Conservation (phyloP, 2,113 vertebrate species). For the Melanotaenia duboulayi region DNA sequence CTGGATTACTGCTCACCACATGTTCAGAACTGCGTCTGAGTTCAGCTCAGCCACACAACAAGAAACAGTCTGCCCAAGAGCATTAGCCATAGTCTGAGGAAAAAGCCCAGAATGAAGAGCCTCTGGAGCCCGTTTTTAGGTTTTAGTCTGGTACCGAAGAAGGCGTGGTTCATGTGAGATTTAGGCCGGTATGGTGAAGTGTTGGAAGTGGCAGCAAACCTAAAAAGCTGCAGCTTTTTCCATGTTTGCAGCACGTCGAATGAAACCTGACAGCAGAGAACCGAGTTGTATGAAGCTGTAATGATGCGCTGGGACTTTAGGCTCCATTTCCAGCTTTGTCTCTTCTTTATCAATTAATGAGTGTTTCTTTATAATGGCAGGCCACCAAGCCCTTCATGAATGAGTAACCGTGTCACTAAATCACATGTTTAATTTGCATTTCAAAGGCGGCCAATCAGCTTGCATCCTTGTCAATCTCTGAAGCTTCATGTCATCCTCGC, state of each 20-base stretch:
- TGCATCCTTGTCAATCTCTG: constrained; percentile 63
- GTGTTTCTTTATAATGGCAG: constrained; percentile 64
- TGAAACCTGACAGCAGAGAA: constrained; percentile 1
- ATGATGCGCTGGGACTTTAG: constrained; percentile 7
- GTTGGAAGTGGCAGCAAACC: too few relatives aligned
- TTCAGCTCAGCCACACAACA: too few relatives aligned
- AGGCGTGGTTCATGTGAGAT: too few relatives aligned
- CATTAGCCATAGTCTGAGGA: too few relatives aligned
- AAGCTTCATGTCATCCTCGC: constrained; percentile 51
- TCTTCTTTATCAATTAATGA: constrained; percentile 57
- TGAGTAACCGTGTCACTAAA: constrained; percentile 63
- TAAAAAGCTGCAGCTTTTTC: too few relatives aligned
- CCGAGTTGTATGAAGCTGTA: not conserved
- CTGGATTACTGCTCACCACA: too few relatives aligned
- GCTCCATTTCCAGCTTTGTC: constrained; percentile 28
- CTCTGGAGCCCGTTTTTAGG: too few relatives aligned
- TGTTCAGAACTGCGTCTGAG: too few relatives aligned
- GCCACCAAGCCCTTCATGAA: constrained; percentile 80
- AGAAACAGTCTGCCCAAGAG: too few relatives aligned
- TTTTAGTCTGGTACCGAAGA: too few relatives aligned
- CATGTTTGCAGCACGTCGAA: not conserved
- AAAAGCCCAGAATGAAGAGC: too few relatives aligned
- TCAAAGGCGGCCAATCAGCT: constrained; percentile 74
- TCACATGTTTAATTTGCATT: constrained; percentile 77
- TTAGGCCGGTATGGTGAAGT: too few relatives aligned